Evolutionary conservation across 2,888 invertebrate genomes (phyloP).

Genomic region (Eilema depressum): DNA sequence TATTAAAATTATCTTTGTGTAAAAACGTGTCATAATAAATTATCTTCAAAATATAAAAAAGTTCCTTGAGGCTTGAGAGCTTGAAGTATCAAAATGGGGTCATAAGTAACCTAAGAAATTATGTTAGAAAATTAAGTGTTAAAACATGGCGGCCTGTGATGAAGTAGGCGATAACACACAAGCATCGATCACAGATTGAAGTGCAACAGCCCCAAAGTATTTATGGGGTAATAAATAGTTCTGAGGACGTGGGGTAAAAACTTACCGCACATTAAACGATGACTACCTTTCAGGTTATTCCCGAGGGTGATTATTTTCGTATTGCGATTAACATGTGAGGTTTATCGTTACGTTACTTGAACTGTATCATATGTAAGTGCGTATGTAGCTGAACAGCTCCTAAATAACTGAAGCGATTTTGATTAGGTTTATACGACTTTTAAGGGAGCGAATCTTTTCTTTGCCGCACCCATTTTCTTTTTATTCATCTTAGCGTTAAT

Average conservation of each 20-base stretch:
- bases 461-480: too few relatives aligned
- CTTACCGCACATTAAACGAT: neutral
- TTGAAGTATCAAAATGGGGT: neutral
- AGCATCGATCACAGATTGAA: constrained; percentile 12
- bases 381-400: neutral
- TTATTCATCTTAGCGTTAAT: too few relatives aligned
- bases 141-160: constrained; percentile 5
- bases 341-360: neutral
- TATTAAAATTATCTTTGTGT: neutral
- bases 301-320: neutral
- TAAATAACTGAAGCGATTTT: too few relatives aligned
- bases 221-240: constrained; percentile 13
- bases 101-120: neutral
- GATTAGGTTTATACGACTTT: too few relatives aligned
- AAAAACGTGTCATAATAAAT: too few relatives aligned
- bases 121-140: constrained; percentile 9
- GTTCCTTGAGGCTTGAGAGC: too few relatives aligned
- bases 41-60: too few relatives aligned
- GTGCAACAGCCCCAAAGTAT: constrained; percentile 12
- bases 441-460: too few relatives aligned
- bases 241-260: neutral
- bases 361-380: neutral
- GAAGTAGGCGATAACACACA: constrained; percentile 9
- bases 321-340: neutral
- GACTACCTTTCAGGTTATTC: constrained; percentile 1